Percentiles rank a stretch among this genome's conserved stretches.
phyloP scores from a whole-genome alignment of 1,140 invertebrate species.

The Zaprionus tsacasi region DNA sequence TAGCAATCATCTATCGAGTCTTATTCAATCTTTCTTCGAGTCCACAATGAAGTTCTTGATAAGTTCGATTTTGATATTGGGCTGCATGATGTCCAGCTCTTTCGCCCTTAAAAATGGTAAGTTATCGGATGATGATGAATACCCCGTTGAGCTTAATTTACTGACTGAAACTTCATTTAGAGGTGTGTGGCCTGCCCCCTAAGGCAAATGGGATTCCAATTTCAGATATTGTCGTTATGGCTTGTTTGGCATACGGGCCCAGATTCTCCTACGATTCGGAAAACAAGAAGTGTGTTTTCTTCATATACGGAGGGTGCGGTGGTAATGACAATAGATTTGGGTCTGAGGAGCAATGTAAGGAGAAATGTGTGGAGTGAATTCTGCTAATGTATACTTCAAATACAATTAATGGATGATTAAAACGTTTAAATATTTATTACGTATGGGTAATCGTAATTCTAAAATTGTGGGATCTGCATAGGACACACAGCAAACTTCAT shows the following conservation, averaged over 20 bases:
- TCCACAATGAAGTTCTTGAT: background rate
- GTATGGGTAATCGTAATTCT: no score
- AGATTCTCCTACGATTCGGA: background rate
- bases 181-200: background rate
- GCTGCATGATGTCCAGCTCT: background rate
- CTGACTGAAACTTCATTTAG: background rate
- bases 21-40: background rate
- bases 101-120: background rate
- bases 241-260: fast-evolving
- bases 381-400: background rate
- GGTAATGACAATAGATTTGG: background rate
- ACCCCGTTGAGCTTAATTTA: background rate
- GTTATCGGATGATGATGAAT: background rate
- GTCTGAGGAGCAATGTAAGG: background rate
- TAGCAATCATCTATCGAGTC: background rate
- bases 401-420: no score
- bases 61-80: background rate
- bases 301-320: background rate
- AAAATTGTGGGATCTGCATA: no score
- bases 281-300: background rate
- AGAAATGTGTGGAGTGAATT: background rate
- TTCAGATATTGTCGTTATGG: no score
- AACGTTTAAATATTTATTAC: no score
- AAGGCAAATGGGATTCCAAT: no score
- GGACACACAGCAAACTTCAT: no score